Conservation (phyloP, 2,113 vertebrate genomes). For the Marmota monax region DNA sequence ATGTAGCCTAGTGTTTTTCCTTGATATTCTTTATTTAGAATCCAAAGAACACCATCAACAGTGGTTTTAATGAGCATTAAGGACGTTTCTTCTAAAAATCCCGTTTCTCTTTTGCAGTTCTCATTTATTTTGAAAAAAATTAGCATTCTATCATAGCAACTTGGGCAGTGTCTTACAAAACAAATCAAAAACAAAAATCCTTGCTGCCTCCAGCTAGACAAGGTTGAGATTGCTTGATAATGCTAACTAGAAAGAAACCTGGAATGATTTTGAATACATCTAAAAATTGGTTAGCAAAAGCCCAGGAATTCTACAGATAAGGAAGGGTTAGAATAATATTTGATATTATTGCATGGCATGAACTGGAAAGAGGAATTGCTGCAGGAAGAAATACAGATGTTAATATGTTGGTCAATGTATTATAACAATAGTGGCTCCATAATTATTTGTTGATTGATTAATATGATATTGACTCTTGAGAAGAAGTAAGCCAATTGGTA, state of each 20-base stretch:
- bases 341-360: neutral
- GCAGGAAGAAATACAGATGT: neutral
- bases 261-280: neutral
- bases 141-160: neutral
- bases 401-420: neutral
- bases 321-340: neutral
- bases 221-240: neutral
- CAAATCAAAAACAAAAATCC: neutral
- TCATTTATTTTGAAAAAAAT: conserved; percentile 21
- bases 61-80: neutral
- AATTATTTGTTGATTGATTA: neutral
- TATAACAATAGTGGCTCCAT: neutral
- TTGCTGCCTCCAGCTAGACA: neutral
- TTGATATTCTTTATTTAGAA: neutral
- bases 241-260: neutral
- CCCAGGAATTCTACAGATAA: neutral
- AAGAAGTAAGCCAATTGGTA: neutral
- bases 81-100: neutral
- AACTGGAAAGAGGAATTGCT: neutral
- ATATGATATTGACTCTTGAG: neutral
- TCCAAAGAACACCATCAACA: neutral
- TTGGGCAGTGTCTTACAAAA: neutral
- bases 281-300: neutral
- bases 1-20: neutral
- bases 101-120: neutral